Percentiles rank a stretch among this genome's conserved stretches.
Conservation (phyloP, 1,140 invertebrate species). For the Tribolium madens region DNA sequence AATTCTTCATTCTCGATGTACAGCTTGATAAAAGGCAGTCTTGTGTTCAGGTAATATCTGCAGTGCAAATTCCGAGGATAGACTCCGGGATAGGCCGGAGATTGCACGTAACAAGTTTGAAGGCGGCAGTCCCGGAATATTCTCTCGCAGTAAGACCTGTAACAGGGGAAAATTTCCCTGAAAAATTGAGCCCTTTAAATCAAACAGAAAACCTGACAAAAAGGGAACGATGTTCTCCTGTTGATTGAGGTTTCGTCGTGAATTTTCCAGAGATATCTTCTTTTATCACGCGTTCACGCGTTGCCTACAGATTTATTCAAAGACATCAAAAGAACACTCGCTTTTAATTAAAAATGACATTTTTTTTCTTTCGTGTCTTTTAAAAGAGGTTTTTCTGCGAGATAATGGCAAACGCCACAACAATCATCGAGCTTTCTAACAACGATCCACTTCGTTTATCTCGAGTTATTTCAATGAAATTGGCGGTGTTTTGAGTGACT, state of each 20-base stretch:
- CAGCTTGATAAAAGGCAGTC: constrained; percentile 89
- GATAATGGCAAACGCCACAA: constrained; percentile 20
- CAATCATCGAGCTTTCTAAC: not conserved
- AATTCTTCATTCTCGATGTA: constrained; percentile 95
- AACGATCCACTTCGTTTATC: not conserved
- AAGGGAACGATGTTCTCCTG: constrained; percentile 14
- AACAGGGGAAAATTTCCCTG: constrained; percentile 55
- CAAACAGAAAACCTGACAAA: constrained; percentile 17
- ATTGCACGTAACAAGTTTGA: constrained; percentile 93
- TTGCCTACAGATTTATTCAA: constrained; percentile 20
- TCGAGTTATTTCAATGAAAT: not conserved
- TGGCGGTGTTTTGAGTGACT: not conserved
- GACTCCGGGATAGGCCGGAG: constrained; percentile 90
- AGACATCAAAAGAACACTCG: constrained; percentile 28
- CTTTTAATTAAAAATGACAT: constrained; percentile 36
- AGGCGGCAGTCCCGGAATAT: constrained; percentile 86
- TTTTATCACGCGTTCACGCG: constrained; percentile 33
- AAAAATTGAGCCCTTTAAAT: constrained; percentile 20
- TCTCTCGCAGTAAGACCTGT: constrained; percentile 88
- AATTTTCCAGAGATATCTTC: constrained; percentile 17
- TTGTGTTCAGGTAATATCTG: constrained; percentile 87
- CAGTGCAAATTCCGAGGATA: constrained; percentile 92
- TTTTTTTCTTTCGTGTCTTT: constrained; percentile 10
- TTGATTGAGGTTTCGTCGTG: constrained; percentile 21
- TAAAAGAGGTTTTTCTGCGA: not conserved